Base-by-base conservation (phyloP, 2,888 invertebrate species). In the Chorisops tibialis region DNA sequence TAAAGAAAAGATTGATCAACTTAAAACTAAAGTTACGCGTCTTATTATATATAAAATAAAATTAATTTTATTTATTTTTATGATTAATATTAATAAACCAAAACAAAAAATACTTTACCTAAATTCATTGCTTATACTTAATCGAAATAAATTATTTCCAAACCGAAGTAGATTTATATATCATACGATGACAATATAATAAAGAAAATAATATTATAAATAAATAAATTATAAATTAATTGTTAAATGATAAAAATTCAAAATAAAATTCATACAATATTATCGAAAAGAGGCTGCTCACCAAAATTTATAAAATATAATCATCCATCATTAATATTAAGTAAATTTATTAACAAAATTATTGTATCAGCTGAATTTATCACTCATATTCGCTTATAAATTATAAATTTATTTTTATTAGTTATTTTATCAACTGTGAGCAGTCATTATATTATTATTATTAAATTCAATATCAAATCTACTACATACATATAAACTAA, bases 141-240 rank as follows among this genome's bases (percentile, higher is more conserved):
- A 37, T 12, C 47, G 35, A 48, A 59, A 47, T 21, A 59, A 59
- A 59, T 59, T 48, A 48, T 59, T 48, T 59, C 48, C 59, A 48
- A 59, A 48, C 38, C 37, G 19, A 48, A 37, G 47, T 59, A 59
- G 59, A 59, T 59, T 59, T 59, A 59, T 45, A 58, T 59, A 59
- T 59, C 59, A 59, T 59, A 47, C 43, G 21, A 39, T 56, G 59
- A 59, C 59, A 59, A 59, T 59, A 59, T 59, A 59, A 48, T 47
- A 24, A 47, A 47, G 30, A 59, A 47, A 58, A 24, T 24, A 38
- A 7, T 30, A 30, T 1, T 41, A 54, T 43, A 56, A 43, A 43
- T 56, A 19, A 56, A 43, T 19, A 35, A 56, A 21, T 18, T 56
- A 35, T 18, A 24, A 24, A 43, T 43, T 35, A 18, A 56, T 45